A percentile compares a stretch with the other conserved stretches of the same genome.
phyloP scores from a whole-genome alignment of 2,113 vertebrate species.

The Gallinago undulata region DNA sequence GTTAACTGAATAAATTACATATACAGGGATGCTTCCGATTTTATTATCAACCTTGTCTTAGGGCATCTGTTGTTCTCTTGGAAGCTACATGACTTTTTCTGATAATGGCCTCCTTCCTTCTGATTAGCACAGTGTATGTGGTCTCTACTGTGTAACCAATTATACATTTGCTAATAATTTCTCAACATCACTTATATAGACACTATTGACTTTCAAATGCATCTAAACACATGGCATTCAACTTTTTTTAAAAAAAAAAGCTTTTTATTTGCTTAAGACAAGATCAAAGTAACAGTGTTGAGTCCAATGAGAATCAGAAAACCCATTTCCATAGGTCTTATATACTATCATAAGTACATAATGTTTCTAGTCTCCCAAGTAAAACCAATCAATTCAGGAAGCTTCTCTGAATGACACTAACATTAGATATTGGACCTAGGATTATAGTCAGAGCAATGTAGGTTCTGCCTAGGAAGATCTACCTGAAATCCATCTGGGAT shows the following conservation, averaged over 20 bases:
- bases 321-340: not conserved
- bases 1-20: slow-evolving; percentile 21
- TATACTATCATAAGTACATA: rapidly evolving
- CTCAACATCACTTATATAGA: not conserved
- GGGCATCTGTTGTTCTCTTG: slow-evolving; percentile 11
- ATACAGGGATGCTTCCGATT: slow-evolving; percentile 1
- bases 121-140: not conserved
- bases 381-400: not conserved
- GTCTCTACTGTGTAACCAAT: not conserved
- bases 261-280: not conserved
- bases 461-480: not conserved
- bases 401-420: not conserved
- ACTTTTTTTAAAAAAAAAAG: not conserved
- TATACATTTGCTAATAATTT: not conserved
- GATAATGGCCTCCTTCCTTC: not conserved
- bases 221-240: not conserved
- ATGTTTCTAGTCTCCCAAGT: not conserved
- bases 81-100: not conserved
- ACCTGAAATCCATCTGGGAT: not conserved
- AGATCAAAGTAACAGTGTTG: not conserved
- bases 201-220: not conserved
- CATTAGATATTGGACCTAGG: not conserved
- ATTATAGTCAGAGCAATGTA: not conserved
- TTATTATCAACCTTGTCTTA: slow-evolving; percentile 8
- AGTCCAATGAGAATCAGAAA: not conserved